Evolutionary conservation across 2,888 invertebrate genomes (phyloP).

Genomic region (Lepidocyrtoides sp.): DNA sequence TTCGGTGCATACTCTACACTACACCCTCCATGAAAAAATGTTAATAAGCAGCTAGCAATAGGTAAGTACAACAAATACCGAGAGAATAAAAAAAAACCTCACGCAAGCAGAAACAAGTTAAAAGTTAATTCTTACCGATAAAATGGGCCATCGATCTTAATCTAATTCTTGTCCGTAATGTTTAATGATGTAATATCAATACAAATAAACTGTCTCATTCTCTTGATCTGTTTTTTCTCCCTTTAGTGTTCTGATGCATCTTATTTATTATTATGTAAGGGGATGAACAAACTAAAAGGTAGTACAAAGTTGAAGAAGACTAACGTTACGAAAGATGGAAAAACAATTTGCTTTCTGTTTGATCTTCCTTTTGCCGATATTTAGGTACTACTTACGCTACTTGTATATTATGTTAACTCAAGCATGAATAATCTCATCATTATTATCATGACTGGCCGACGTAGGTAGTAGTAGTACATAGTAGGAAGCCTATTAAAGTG

Average conservation of each 20-base stretch:
- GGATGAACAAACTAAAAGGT: neutral
- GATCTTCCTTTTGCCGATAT: slow-evolving; percentile 57
- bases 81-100: slow-evolving; percentile 37
- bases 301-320: neutral
- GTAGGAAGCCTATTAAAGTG: slow-evolving; percentile 14
- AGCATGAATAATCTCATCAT: slow-evolving; percentile 44
- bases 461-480: neutral
- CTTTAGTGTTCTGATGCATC: neutral
- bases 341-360: slow-evolving; percentile 73
- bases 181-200: slow-evolving; percentile 71
- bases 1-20: slow-evolving; percentile 30
- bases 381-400: slow-evolving; percentile 4
- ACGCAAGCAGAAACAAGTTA: slow-evolving; percentile 75
- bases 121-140: slow-evolving; percentile 57
- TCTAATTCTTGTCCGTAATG: slow-evolving; percentile 61
- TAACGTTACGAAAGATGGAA: slow-evolving; percentile 24
- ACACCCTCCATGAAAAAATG: slow-evolving; percentile 58
- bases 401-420: neutral
- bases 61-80: neutral
- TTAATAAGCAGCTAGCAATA: slow-evolving; percentile 23
- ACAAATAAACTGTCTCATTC: slow-evolving; percentile 76
- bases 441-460: neutral
- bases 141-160: slow-evolving; percentile 65
- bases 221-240: slow-evolving; percentile 27
- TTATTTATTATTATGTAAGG: slow-evolving; percentile 46